These are phyloP conservation scores for Gymnoscelis rufifasciata DNA, from an alignment of 2,888 invertebrate species.

Conservation along the genomic window DNA sequence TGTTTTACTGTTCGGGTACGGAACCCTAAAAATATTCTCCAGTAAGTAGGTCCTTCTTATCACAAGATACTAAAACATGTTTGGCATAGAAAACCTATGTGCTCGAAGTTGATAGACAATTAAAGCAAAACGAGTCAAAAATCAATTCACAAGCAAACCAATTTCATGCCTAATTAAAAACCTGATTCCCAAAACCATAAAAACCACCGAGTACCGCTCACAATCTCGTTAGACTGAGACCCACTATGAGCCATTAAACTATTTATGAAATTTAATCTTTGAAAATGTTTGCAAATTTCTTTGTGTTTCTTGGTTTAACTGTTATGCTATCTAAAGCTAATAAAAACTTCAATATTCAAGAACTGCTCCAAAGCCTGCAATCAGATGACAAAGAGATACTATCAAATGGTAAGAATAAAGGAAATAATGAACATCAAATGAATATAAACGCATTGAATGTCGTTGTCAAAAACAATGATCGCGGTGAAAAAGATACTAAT, in stretches of 20 bases:
- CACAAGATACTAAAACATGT: too few species aligned
- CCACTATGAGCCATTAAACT: too few species aligned
- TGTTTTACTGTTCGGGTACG: too few species aligned
- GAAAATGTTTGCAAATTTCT: slow-evolving; percentile 1
- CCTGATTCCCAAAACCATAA: slow-evolving; percentile 5
- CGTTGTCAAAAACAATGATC: slow-evolving; percentile 20
- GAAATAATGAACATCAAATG: slow-evolving; percentile 1
- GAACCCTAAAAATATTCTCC: too few species aligned
- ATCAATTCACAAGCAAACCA: slow-evolving; percentile 3
- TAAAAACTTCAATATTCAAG: background rate
- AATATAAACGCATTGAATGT: slow-evolving; percentile 23
- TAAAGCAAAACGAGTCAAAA: background rate
- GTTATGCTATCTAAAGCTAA: background rate
- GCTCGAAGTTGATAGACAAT: background rate
- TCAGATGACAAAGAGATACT: background rate
- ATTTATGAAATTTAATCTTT: too few species aligned
- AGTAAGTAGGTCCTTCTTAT: too few species aligned
- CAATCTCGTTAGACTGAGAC: too few species aligned
- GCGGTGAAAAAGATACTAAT: background rate
- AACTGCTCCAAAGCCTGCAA: too few species aligned
- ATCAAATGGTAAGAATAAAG: slow-evolving; percentile 1
- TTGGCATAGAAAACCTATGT: background rate
- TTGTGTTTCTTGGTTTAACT: background rate
- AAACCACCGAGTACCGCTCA: background rate
- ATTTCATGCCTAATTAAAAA: slow-evolving; percentile 16